Conservation (phyloP, 1,140 invertebrate species). For the Mycetomoellerius zeteki region DNA sequence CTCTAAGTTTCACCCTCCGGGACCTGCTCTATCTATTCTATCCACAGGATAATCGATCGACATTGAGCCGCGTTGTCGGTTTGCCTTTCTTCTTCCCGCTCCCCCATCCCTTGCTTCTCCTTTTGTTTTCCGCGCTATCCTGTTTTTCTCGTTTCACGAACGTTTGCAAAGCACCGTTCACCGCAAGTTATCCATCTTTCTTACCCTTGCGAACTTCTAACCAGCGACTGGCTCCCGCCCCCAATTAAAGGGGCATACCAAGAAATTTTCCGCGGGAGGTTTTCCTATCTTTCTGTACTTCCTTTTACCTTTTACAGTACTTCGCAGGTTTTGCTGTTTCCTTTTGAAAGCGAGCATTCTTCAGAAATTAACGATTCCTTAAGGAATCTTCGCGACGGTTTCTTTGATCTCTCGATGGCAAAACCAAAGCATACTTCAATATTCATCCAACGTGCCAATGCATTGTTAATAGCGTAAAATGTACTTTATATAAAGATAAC, state of each 20-base stretch:
- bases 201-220: slow-evolving; percentile 23
- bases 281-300: slow-evolving; percentile 39
- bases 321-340: background rate
- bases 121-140: slow-evolving; percentile 38
- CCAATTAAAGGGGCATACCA: slow-evolving; percentile 53
- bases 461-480: slow-evolving; percentile 8
- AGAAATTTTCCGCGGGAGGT: slow-evolving; percentile 46
- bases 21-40: slow-evolving; percentile 34
- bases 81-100: background rate
- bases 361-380: slow-evolving; percentile 44
- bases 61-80: slow-evolving; percentile 47
- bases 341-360: background rate
- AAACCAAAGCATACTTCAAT: slow-evolving; percentile 32
- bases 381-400: slow-evolving; percentile 29
- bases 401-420: slow-evolving; percentile 38
- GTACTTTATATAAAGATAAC: background rate
- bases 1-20: slow-evolving; percentile 3
- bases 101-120: background rate
- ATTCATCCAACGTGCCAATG: slow-evolving; percentile 18
- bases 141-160: slow-evolving; percentile 48
- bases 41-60: slow-evolving; percentile 53
- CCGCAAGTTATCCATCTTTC: slow-evolving; percentile 49
- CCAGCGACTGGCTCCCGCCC: background rate
- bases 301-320: slow-evolving; percentile 11
- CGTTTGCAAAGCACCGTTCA: slow-evolving; percentile 51